These are phyloP conservation scores for Sebastiscus albofasciatus DNA, from an alignment of 2,797 vertebrate species.

Conservation along the genomic window DNA sequence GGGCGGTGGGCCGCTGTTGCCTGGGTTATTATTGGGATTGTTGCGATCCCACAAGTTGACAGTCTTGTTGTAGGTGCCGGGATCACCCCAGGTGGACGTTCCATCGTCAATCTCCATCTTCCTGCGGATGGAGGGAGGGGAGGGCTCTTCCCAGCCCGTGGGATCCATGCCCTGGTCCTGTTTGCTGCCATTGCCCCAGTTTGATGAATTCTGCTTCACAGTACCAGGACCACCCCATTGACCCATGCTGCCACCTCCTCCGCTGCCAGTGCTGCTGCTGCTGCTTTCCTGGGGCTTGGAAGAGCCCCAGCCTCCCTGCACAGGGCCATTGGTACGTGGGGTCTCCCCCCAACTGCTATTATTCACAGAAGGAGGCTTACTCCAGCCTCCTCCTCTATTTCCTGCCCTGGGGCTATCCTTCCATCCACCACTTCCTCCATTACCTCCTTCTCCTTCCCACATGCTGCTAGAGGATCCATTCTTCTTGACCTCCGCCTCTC, in stretches of 20 bases:
- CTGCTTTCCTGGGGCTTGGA: slow-evolving; percentile 91
- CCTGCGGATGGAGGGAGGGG: slow-evolving; percentile 94
- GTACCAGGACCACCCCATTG: slow-evolving; percentile 92
- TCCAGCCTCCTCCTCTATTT: slow-evolving; percentile 79
- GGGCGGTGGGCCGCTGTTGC: slow-evolving; percentile 73
- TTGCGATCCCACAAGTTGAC: slow-evolving; percentile 99
- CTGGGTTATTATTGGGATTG: slow-evolving; percentile 88
- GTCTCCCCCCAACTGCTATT: slow-evolving; percentile 81
- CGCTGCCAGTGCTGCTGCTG: slow-evolving; percentile 77
- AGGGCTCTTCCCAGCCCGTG: slow-evolving; percentile 98
- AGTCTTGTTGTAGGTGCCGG: slow-evolving; percentile 89
- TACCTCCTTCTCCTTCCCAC: slow-evolving; percentile 91
- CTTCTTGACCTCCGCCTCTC: slow-evolving; percentile 91
- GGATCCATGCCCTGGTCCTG: slow-evolving; percentile 87
- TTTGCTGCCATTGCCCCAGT: slow-evolving; percentile 84
- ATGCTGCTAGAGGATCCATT: slow-evolving; percentile 84
- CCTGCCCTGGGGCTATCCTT: slow-evolving; percentile 88
- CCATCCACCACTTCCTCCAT: slow-evolving; percentile 88
- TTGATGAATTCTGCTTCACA: slow-evolving; percentile 89
- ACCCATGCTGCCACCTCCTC: slow-evolving; percentile 78
- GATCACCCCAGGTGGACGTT: slow-evolving; percentile 98
- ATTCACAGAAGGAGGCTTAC: slow-evolving; percentile 73
- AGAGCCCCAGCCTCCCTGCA: slow-evolving; percentile 88
- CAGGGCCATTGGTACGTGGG: slow-evolving; percentile 83
- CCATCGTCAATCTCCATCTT: slow-evolving; percentile 99